Evolutionary conservation across 2,888 invertebrate genomes (phyloP).

Genomic region (Machimus rusticus): DNA sequence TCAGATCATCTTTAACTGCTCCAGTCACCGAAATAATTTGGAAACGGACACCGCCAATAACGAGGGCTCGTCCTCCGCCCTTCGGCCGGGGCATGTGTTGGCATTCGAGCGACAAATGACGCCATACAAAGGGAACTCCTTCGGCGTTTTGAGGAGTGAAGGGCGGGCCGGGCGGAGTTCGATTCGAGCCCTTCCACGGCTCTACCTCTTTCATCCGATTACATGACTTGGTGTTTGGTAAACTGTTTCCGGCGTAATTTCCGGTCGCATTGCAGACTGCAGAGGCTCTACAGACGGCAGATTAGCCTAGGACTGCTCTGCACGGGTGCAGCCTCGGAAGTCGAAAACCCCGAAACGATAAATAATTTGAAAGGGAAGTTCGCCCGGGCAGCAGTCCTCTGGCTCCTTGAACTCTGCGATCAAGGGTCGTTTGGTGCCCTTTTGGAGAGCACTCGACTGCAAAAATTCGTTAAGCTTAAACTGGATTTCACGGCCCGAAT

Average conservation of each 20-base stretch:
- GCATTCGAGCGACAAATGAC: neutral
- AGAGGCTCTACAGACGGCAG: neutral
- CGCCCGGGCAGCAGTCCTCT: neutral
- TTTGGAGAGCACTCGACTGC: neutral
- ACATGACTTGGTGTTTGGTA: constrained; percentile 11
- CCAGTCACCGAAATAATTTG: neutral
- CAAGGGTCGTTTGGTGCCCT: neutral
- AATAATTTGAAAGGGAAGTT: constrained; percentile 8
- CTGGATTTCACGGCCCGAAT: neutral
- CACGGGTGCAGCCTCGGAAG: neutral
- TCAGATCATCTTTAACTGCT: neutral
- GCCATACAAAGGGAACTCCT: neutral
- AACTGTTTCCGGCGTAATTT: constrained; percentile 6
- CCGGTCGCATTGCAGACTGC: constrained; percentile 3
- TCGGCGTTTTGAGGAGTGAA: neutral
- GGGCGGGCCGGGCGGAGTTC: neutral
- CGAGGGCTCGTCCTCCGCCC: neutral
- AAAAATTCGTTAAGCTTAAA: neutral
- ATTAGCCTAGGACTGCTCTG: neutral
- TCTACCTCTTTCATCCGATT: constrained; percentile 3
- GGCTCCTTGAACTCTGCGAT: neutral
- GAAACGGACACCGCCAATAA: neutral
- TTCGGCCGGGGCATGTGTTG: neutral
- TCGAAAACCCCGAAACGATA: neutral
- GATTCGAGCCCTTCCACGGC: neutral